These are phyloP conservation scores for Pseudorectes ferrugineus DNA, from an alignment of 2,113 vertebrate genomes.

Conservation along the genomic window DNA sequence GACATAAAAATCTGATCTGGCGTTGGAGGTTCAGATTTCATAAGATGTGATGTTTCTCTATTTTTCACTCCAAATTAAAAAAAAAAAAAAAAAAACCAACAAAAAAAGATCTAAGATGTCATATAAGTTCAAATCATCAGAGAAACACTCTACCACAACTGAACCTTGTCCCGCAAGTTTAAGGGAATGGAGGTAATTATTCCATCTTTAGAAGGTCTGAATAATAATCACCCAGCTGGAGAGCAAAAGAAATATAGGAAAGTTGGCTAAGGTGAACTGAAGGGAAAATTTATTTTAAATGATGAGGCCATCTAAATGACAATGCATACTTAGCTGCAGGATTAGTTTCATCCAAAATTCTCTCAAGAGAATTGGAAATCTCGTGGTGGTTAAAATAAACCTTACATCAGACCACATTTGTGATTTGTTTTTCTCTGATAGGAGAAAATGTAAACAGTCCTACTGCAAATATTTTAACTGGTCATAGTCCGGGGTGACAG, in stretches of 20 bases:
- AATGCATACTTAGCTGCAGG: background rate
- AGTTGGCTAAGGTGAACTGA: background rate
- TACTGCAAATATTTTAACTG: background rate
- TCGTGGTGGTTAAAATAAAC: background rate
- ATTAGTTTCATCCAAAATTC: background rate
- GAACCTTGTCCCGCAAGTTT: background rate
- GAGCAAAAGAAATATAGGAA: background rate
- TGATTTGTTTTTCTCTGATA: background rate
- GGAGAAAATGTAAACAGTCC: background rate
- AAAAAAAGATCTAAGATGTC: background rate
- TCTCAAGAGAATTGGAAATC: background rate
- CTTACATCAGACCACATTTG: background rate
- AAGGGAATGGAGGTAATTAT: background rate
- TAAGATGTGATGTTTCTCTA: background rate
- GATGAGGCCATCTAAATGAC: background rate
- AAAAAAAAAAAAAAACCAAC: too few relatives aligned
- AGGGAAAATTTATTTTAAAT: background rate
- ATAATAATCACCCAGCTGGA: background rate
- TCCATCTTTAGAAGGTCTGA: background rate
- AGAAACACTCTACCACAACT: background rate
- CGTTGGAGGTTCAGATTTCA: background rate
- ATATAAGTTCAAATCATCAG: background rate
- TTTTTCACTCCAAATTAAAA: background rate
- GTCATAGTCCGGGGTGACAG: background rate
- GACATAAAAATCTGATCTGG: background rate